Evolutionary conservation across 2,797 vertebrate species (phyloP).

Genomic region (Manis pentadactyla): DNA sequence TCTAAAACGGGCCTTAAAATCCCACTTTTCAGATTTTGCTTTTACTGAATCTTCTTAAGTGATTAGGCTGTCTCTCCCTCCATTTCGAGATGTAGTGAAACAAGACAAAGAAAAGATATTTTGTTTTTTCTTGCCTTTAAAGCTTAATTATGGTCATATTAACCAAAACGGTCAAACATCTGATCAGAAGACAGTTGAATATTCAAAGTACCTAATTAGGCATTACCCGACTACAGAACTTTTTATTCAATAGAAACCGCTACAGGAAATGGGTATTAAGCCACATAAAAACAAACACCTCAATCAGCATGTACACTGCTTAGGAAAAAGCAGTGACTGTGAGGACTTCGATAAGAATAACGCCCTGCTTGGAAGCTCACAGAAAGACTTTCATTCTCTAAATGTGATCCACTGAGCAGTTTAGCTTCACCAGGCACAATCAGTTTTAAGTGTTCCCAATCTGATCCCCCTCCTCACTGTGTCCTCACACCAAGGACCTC

Average conservation of each 20-base stretch:
- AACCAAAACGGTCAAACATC: constrained; percentile 61
- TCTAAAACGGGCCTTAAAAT: constrained; percentile 49
- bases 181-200: constrained; percentile 46
- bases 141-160: constrained; percentile 45
- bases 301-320: not conserved
- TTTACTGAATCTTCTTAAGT: constrained; percentile 53
- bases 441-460: not conserved
- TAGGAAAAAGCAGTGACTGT: not conserved
- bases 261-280: constrained; percentile 17
- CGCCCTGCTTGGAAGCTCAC: not conserved
- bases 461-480: not conserved
- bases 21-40: constrained; percentile 42
- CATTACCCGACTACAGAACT: not conserved
- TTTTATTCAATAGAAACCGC: constrained; percentile 52
- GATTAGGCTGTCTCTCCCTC: constrained; percentile 15
- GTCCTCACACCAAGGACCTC: not conserved
- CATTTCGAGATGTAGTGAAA: constrained; percentile 46
- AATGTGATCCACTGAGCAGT: not conserved
- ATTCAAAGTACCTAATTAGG: constrained; percentile 43
- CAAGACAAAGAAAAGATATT: constrained; percentile 6
- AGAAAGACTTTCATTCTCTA: constrained; percentile 17
- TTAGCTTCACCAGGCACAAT: constrained; percentile 32
- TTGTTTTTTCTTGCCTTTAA: constrained; percentile 42
- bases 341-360: not conserved
- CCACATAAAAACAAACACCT: constrained; percentile 2